phyloP scores from a whole-genome alignment of 2,113 vertebrate species.

The Acinonyx jubatus region DNA sequence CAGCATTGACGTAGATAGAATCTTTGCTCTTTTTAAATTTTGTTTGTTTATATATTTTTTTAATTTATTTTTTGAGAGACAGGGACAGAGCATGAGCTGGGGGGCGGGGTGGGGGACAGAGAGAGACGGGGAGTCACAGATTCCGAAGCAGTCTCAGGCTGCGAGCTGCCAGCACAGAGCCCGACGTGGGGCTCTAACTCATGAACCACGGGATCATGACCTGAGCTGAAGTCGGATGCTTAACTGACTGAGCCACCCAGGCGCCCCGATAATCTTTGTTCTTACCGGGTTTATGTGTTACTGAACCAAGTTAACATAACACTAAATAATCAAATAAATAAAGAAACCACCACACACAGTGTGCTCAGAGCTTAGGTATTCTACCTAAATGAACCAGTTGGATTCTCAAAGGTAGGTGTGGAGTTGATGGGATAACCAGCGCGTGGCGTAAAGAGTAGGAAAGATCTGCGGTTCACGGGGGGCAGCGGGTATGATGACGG shows the following conservation, averaged over 20 bases:
- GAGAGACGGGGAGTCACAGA: no score
- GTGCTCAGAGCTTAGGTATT: neutral
- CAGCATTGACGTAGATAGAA: fast-evolving
- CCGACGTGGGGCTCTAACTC: no score
- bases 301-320: neutral
- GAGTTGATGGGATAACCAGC: neutral
- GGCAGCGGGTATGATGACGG: neutral
- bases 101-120: no score
- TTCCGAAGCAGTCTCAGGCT: no score
- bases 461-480: neutral
- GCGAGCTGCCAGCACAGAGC: no score
- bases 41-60: no score
- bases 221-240: no score
- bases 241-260: no score
- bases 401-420: neutral
- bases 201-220: no score
- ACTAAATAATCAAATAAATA: neutral
- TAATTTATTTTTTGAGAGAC: no score
- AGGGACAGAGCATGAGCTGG: no score
- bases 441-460: neutral
- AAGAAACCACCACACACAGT: neutral
- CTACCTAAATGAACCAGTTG: neutral
- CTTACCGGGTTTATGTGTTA: neutral
- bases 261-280: neutral
- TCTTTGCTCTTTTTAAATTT: neutral